phyloP scores from a whole-genome alignment of 2,888 invertebrate genomes.

The Agonopterix alstromeriana region DNA sequence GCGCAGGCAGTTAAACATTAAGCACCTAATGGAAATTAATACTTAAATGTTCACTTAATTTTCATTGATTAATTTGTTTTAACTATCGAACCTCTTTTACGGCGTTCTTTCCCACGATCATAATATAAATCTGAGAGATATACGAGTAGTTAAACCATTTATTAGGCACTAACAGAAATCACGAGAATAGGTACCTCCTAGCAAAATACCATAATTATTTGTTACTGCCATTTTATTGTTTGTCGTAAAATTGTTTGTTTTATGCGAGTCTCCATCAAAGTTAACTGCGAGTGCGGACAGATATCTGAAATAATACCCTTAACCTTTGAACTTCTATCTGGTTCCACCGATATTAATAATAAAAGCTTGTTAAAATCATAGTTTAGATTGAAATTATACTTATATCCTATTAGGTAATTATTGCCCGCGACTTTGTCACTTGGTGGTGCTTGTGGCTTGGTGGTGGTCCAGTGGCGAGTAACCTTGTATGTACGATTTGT shows the following conservation, averaged over 20 bases:
- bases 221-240: constrained; percentile 28
- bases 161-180: constrained; percentile 27
- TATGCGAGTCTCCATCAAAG: constrained; percentile 29
- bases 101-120: constrained; percentile 34
- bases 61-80: constrained; percentile 28
- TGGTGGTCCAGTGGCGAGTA: too few species aligned
- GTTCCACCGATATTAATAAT: too few species aligned
- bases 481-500: too few species aligned
- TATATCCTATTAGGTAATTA: too few species aligned
- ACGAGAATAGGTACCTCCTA: constrained; percentile 16
- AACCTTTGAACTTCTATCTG: too few species aligned
- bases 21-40: too few species aligned
- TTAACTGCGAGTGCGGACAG: constrained; percentile 4
- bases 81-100: constrained; percentile 30
- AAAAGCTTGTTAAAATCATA: too few species aligned
- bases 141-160: constrained; percentile 19
- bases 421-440: too few species aligned
- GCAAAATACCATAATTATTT: constrained; percentile 34
- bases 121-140: constrained; percentile 2
- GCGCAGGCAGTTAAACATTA: too few species aligned
- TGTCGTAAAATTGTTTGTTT: constrained; percentile 36
- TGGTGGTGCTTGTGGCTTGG: too few species aligned
- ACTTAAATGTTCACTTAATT: constrained; percentile 11
- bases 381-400: too few species aligned
- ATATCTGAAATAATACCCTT: too few species aligned